These are phyloP conservation scores for Drosophila picticornis DNA, from an alignment of 2,888 invertebrate species.

Conservation along the genomic window DNA sequence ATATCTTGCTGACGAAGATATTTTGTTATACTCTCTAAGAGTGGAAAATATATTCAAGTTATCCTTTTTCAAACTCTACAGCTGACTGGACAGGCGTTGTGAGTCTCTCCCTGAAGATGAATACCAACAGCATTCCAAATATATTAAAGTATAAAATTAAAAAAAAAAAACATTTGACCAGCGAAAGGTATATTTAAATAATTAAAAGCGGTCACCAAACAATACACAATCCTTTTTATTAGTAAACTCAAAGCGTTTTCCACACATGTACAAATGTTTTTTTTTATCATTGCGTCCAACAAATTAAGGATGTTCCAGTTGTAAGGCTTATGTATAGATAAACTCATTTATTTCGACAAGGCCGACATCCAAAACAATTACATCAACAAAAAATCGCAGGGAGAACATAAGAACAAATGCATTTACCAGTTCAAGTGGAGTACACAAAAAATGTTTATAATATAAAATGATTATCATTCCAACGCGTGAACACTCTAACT, in stretches of 20 bases:
- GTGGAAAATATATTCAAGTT: neutral
- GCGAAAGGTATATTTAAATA: neutral
- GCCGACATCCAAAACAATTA: slow-evolving; percentile 30
- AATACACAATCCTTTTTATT: neutral
- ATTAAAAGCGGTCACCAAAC: neutral
- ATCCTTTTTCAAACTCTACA: neutral
- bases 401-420: slow-evolving; percentile 58
- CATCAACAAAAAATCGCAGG: slow-evolving; percentile 56
- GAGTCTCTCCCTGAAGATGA: neutral
- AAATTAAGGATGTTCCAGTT: slow-evolving; percentile 29
- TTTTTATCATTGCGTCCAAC: slow-evolving; percentile 24
- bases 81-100: neutral
- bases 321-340: slow-evolving; percentile 14
- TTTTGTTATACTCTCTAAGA: neutral
- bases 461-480: neutral
- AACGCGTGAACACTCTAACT: slow-evolving; percentile 22
- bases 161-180: neutral
- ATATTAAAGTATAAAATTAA: neutral
- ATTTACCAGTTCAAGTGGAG: slow-evolving; percentile 56
- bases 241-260: neutral
- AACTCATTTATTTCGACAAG: slow-evolving; percentile 71
- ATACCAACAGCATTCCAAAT: neutral
- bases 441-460: slow-evolving; percentile 15
- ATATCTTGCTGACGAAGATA: neutral
- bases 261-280: slow-evolving; percentile 10